Conservation (phyloP, 2,888 invertebrate genomes). For the Lepidochrysops patricia region DNA sequence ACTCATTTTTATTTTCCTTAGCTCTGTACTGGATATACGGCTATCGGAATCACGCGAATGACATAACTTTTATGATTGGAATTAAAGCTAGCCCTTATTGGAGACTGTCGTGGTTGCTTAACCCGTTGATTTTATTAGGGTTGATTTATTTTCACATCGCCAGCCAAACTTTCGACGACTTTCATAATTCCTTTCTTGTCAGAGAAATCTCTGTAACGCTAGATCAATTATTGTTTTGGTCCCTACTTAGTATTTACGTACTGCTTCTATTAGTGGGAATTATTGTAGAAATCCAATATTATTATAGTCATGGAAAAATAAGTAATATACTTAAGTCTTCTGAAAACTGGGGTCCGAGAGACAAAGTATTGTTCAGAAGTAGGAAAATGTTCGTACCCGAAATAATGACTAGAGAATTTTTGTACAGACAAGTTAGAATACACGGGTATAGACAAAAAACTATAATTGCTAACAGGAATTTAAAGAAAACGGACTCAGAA, state of each 20-base stretch:
- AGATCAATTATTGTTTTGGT: slow-evolving; percentile 37
- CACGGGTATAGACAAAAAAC: slow-evolving; percentile 41
- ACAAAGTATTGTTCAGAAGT: slow-evolving; percentile 49
- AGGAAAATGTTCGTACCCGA: slow-evolving; percentile 65
- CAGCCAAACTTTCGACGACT: slow-evolving; percentile 22
- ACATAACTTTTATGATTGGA: slow-evolving; percentile 65
- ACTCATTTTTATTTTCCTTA: slow-evolving; percentile 45
- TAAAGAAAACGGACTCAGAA: slow-evolving; percentile 13
- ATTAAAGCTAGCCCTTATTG: slow-evolving; percentile 55
- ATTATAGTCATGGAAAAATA: slow-evolving; percentile 28
- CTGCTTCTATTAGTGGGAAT: slow-evolving; percentile 37
- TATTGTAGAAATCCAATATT: slow-evolving; percentile 32
- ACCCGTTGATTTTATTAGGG: slow-evolving; percentile 38
- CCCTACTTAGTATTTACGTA: slow-evolving; percentile 36
- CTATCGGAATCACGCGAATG: slow-evolving; percentile 47
- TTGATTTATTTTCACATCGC: slow-evolving; percentile 32
- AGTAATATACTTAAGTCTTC: slow-evolving; percentile 34
- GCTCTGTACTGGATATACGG: slow-evolving; percentile 60
- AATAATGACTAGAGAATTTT: slow-evolving; percentile 67
- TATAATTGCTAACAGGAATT: slow-evolving; percentile 14
- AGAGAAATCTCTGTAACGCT: slow-evolving; percentile 25
- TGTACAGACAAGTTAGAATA: slow-evolving; percentile 61
- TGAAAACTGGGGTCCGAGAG: slow-evolving; percentile 52
- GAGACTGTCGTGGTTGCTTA: slow-evolving; percentile 49
- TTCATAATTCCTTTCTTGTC: slow-evolving; percentile 33